Base-by-base conservation (phyloP, 2,113 vertebrate genomes). In the Nerophis lumbriciformis region DNA sequence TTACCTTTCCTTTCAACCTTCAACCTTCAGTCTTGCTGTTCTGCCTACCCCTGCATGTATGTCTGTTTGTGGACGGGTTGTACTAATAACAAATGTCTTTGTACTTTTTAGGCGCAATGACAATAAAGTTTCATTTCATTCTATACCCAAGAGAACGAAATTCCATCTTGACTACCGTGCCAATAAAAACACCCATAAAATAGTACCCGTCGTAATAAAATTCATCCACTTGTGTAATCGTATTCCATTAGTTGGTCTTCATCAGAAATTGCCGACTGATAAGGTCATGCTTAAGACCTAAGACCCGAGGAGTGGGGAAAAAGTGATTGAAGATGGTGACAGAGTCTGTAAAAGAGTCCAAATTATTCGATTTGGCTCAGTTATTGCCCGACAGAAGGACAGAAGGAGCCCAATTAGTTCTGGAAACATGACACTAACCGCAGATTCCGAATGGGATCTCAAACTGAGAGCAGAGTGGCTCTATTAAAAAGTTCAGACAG, bases 331-430 rank as follows among this genome's bases (percentile, higher is more conserved):
- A 57, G 56, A 48, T 50, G 65, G 44, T 50, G 71, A 76, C 71
- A 78, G 69, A 15, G 57, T 64, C 48, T 64, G 59, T 61, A 35
- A 50, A 78, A 59, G 37, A 76, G 69, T 51, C 72, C 61, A 38
- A 38, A 36, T 47, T 45, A 61, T 69, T 73, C 67, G 66, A 6
- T 6, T 65, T 36, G 72, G 61, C 68, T 79, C 79, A 83, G 79
- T 88, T 88, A 84, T 75, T 37, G 28, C 53, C 69, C 66, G 65
- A n/a, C 47, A 65, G 69, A 65, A 35, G 10, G 72, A 65, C 48
- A 53, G 38, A 62, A 61, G 15, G 69, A 65, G 12, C 55, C 78
- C 66, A 75, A 80, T 82, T 83, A 78, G 60, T 9, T 14, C 44
- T 63, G 36, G 38, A 61, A 11, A 71, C 66, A 65, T 69, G 64